Base-by-base conservation (phyloP, 2,888 invertebrate species). In the Acanthopleura granulata region DNA sequence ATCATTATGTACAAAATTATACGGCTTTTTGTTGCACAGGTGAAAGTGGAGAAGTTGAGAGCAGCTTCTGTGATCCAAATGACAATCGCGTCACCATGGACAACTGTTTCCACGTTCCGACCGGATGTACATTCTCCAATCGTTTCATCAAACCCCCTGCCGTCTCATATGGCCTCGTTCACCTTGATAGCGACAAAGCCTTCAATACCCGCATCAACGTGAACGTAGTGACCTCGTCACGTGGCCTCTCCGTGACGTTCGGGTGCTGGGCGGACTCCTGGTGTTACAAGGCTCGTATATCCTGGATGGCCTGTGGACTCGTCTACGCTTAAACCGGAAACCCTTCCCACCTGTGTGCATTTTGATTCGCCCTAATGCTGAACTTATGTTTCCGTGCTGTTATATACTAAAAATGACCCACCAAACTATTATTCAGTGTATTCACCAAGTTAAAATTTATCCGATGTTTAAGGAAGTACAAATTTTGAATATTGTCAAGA, bases 241-340 rank as follows among this genome's bases (percentile, higher is more conserved):
- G 29, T 27, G 66, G 66, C 29, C 66, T 66, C 4, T 66, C 66
- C 14, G 66, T 66, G 66, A 25, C 18, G 16, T 66, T 66, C 29
- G 25, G 27, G 6, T 66, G 66, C 29, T 66, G 66, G 66, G 66
- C 66, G 25, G 66, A 25, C 29, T 66, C 66, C 4, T 66, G 66
- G 66, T 66, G 66, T 66, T 66, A 66, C 29, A 66, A 25, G 15
- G 66, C 66, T 66, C 18, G 66, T 6, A 27, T 66, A 22, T 66
- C 66, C 18, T 66, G 66, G 66, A 66, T 66, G 66, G 66, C 66
- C 16, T 66, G 66, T 66, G 66, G 66, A 27, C 66, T 66, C 3
- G 25, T 27, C 22, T 27, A 27, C 29, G 66, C 29, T 14, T 66
- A 66, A n/a, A n/a, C n/a, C n/a, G n/a, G n/a, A n/a, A n/a, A 27